Evolutionary conservation across 2,888 invertebrate genomes (phyloP).

Genomic region (Sinopyrophorus schimmeli): DNA sequence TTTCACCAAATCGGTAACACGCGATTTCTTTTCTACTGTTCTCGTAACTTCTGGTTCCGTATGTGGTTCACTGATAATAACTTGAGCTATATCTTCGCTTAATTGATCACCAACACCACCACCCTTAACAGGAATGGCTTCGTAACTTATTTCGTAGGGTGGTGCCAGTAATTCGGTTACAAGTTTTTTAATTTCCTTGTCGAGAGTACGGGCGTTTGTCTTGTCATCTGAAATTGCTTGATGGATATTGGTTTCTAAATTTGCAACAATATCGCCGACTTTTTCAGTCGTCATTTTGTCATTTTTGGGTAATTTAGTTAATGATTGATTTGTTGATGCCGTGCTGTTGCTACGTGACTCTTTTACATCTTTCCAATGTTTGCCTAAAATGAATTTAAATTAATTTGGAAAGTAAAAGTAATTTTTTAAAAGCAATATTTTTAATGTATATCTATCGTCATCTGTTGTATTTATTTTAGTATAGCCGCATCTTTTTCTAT

Average conservation of each 20-base stretch:
- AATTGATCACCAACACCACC: constrained; percentile 55
- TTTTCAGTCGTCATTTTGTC: not conserved
- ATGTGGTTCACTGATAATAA: constrained; percentile 51
- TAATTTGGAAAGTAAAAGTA: not conserved
- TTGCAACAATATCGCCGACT: not conserved
- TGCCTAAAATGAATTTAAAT: constrained; percentile 3
- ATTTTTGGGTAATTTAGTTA: not conserved
- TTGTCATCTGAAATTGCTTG: constrained; percentile 13
- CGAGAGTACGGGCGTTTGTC: constrained; percentile 25
- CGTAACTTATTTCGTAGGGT: constrained; percentile 53
- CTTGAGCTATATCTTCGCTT: constrained; percentile 46
- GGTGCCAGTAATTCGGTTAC: constrained; percentile 50
- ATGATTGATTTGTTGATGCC: not conserved
- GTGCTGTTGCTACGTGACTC: constrained; percentile 5
- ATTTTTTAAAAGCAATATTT: not conserved
- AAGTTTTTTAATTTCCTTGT: constrained; percentile 37
- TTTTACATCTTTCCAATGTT: constrained; percentile 17
- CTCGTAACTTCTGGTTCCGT: constrained; percentile 50
- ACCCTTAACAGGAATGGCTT: constrained; percentile 44
- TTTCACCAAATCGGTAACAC: constrained; percentile 51
- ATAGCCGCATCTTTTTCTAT: no score
- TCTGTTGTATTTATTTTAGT: no score
- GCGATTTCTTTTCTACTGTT: constrained; percentile 55
- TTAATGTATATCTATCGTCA: no score
- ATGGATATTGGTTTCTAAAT: no score